A percentile compares a stretch with the other conserved stretches of the same genome.
phyloP scores from a whole-genome alignment of 1,140 invertebrate species.

The Lineus longissimus region DNA sequence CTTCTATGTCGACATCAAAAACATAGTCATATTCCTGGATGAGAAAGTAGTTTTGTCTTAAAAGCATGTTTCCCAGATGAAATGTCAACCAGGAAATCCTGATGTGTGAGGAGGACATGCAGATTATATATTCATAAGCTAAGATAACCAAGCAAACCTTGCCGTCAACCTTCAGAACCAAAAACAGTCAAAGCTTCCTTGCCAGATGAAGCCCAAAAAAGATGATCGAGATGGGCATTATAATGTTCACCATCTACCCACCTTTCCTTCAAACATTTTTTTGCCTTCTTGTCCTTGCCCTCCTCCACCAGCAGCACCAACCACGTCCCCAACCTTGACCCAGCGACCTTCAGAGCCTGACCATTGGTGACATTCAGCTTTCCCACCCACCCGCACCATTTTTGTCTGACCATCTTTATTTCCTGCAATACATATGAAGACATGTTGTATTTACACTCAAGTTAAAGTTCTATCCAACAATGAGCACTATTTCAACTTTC shows the following conservation, averaged over 20 bases:
- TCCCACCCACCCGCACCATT: constrained; percentile 68
- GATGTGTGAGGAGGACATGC: no score
- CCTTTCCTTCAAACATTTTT: constrained; percentile 71
- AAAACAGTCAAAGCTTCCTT: no score
- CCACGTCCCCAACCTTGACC: constrained; percentile 85
- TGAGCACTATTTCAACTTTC: background rate
- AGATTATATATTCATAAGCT: no score
- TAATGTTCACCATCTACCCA: constrained; percentile 20
- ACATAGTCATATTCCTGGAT: constrained; percentile 89
- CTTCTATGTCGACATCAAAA: constrained; percentile 89
- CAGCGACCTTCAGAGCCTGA: constrained; percentile 67
- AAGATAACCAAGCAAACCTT: no score
- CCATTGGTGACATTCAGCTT: constrained; percentile 69
- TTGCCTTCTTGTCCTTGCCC: constrained; percentile 64
- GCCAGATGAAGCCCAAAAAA: no score
- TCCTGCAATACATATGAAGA: constrained; percentile 26
- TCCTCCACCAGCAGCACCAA: constrained; percentile 70
- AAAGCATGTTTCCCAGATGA: background rate
- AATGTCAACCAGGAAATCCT: background rate
- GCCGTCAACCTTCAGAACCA: no score
- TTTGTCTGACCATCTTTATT: constrained; percentile 76
- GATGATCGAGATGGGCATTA: no score
- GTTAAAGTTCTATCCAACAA: background rate
- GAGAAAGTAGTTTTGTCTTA: constrained; percentile 26
- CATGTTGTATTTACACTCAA: no score